Evolutionary conservation across 1,140 invertebrate genomes (phyloP).

Genomic region (Archegozetes longisetosus): DNA sequence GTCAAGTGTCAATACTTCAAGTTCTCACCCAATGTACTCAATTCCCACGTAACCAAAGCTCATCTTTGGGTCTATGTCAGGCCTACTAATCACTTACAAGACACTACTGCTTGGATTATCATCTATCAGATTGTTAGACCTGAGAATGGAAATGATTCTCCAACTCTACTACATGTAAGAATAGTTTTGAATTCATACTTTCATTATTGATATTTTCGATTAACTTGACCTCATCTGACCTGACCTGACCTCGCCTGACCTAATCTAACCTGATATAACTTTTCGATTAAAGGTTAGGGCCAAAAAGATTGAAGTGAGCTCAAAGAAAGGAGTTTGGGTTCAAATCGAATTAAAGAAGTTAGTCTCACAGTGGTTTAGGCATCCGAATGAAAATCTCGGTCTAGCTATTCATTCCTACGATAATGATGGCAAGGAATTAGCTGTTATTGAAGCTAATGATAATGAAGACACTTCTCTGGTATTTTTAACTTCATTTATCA

Average conservation of each 20-base stretch:
- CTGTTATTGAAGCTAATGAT: conserved; percentile 29
- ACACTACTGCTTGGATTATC: conserved; percentile 24
- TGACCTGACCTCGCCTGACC: too few relatives aligned
- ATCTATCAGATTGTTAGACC: conserved; percentile 17
- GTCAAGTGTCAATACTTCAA: conserved; percentile 38
- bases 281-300: conserved; percentile 2
- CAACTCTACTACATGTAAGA: conserved; percentile 13
- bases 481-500: conserved; percentile 2
- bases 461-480: conserved; percentile 12
- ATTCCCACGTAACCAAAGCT: conserved; percentile 35
- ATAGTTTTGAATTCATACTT: not conserved
- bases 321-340: conserved; percentile 43
- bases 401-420: conserved; percentile 48
- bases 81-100: not conserved
- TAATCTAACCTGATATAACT: too few relatives aligned
- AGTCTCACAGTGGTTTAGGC: conserved; percentile 53
- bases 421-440: conserved; percentile 24
- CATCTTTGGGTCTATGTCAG: conserved; percentile 37
- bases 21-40: conserved; percentile 38
- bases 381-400: conserved; percentile 50
- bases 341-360: conserved; percentile 55
- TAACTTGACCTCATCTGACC: not conserved
- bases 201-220: not conserved
- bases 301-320: conserved; percentile 12
- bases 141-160: conserved; percentile 14